Evolutionary conservation across 1,140 invertebrate genomes (phyloP).

Genomic region (Reticulitermes speratus): DNA sequence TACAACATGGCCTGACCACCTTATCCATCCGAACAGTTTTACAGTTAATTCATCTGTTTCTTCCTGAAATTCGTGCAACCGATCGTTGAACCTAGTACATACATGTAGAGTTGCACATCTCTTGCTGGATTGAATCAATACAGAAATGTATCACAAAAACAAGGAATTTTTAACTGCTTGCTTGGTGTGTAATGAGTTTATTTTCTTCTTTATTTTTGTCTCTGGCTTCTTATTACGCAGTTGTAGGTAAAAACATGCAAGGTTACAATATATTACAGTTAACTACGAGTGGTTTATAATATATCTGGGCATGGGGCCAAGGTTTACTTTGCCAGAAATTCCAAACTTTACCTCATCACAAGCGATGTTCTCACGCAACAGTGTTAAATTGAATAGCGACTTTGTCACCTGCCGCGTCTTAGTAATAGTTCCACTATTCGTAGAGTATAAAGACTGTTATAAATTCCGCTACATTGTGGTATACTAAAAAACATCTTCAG

Average conservation of each 20-base stretch:
- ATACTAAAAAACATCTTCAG: too few relatives aligned
- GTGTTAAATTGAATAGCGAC: not conserved
- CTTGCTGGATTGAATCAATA: too few relatives aligned
- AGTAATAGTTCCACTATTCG: not conserved
- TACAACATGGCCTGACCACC: too few relatives aligned
- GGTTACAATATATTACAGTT: not conserved
- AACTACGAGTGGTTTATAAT: not conserved
- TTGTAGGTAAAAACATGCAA: not conserved
- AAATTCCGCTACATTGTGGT: not conserved
- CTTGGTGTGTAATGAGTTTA: not conserved
- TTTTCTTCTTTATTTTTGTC: not conserved
- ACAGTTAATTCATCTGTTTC: too few relatives aligned
- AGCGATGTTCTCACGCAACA: not conserved
- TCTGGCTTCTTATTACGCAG: not conserved
- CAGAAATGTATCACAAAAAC: too few relatives aligned
- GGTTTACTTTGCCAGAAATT: not conserved
- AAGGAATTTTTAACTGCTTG: not conserved
- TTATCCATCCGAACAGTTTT: too few relatives aligned
- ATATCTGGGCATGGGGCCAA: not conserved
- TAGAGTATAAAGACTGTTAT: not conserved
- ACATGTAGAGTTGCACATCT: too few relatives aligned
- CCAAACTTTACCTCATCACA: not conserved
- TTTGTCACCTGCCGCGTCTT: not conserved
- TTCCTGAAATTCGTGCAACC: too few relatives aligned
- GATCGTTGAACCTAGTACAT: too few relatives aligned